A percentile compares a stretch with the other conserved stretches of the same genome.
Evolutionary conservation across 2,113 vertebrate genomes (phyloP).

Genomic region (Corynorhinus townsendii): DNA sequence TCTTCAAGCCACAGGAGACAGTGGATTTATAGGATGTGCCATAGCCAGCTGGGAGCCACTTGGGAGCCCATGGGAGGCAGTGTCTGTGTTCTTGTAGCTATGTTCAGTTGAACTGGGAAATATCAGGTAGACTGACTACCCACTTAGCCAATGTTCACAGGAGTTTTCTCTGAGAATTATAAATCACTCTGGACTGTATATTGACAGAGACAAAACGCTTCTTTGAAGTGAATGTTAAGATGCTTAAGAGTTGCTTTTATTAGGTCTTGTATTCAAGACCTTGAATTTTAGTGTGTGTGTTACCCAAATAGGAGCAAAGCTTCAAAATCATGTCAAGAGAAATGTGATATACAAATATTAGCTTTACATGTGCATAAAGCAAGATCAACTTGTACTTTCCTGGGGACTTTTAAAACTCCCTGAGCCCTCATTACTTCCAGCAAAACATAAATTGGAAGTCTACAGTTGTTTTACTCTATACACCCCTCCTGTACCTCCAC

Average conservation of each 20-base stretch:
- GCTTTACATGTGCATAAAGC: slow-evolving; percentile 40
- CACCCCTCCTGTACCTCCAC: not conserved
- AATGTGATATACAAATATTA: slow-evolving; percentile 45
- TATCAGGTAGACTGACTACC: slow-evolving; percentile 38
- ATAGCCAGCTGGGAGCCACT: not conserved
- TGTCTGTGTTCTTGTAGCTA: not conserved
- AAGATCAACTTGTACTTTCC: slow-evolving; percentile 50
- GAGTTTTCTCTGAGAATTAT: slow-evolving; percentile 45
- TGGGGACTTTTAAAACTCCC: not conserved
- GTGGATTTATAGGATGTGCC: no score
- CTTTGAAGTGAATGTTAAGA: slow-evolving; percentile 48
- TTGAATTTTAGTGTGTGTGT: slow-evolving; percentile 38
- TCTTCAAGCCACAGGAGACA: not conserved
- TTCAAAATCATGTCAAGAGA: slow-evolving; percentile 30
- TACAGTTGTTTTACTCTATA: not conserved
- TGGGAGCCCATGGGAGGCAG: not conserved
- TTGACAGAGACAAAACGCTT: slow-evolving; percentile 49
- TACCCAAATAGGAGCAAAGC: slow-evolving; percentile 47
- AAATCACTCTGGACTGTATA: slow-evolving; percentile 27
- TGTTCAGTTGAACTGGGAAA: slow-evolving; percentile 3
- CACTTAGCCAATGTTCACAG: slow-evolving; percentile 37
- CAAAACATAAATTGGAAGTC: not conserved
- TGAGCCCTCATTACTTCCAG: not conserved
- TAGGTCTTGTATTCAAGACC: slow-evolving; percentile 44
- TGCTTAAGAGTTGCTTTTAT: slow-evolving; percentile 50